These are phyloP conservation scores for Athalia circularis DNA, from an alignment of 2,888 invertebrate species.

Conservation along the genomic window DNA sequence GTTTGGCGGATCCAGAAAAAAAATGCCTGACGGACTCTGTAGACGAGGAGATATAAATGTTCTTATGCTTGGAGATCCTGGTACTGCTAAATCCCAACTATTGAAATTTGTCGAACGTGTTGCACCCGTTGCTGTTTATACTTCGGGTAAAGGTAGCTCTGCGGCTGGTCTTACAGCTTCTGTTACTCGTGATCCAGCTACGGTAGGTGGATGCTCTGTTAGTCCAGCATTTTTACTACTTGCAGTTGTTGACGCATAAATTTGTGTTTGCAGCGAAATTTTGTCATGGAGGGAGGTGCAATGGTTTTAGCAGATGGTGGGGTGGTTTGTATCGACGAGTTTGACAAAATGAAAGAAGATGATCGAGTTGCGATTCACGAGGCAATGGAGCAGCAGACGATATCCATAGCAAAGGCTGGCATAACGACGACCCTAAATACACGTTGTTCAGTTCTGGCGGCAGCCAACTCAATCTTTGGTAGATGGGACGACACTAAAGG, in stretches of 20 bases:
- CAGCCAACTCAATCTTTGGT: constrained; percentile 98
- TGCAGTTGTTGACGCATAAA: constrained; percentile 24
- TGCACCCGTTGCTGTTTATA: constrained; percentile 96
- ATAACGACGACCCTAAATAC: constrained; percentile 99
- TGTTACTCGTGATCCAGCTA: constrained; percentile 93
- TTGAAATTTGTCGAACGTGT: constrained; percentile 98
- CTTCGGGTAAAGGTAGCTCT: constrained; percentile 99
- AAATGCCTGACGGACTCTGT: constrained; percentile 95
- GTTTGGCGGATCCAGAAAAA: constrained; percentile 93
- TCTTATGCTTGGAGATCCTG: constrained; percentile 96
- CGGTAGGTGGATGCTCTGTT: constrained; percentile 79
- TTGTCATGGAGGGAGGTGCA: constrained; percentile 99
- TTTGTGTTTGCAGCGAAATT: constrained; percentile 83
- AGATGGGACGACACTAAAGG: constrained; percentile 99
- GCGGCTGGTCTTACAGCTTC: constrained; percentile 99
- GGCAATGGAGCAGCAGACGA: constrained; percentile 99
- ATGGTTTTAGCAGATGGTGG: constrained; percentile 99
- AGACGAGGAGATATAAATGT: constrained; percentile 98
- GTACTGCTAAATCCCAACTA: constrained; percentile 99
- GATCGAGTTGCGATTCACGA: constrained; percentile 99
- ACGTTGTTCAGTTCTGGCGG: constrained; percentile 98
- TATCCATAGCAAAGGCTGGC: constrained; percentile 99
- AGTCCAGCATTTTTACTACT: background rate
- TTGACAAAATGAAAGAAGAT: constrained; percentile 99
- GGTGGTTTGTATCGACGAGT: constrained; percentile 99